Evolutionary conservation across 1,140 invertebrate genomes (phyloP).

Genomic region (Rhyzopertha dominica): DNA sequence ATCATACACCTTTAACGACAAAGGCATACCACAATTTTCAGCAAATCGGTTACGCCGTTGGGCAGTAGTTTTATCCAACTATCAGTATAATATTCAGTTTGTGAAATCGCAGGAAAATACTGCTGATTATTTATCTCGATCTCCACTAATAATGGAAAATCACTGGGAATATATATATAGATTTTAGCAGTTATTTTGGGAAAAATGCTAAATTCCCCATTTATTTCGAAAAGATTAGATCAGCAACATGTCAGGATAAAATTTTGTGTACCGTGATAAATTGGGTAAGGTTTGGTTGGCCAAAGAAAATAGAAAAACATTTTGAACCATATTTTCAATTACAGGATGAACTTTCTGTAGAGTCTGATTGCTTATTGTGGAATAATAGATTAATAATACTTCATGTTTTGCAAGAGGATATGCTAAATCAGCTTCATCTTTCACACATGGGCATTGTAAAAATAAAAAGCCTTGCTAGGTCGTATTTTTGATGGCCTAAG

Average conservation of each 20-base stretch:
- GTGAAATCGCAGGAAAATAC: constrained; percentile 15
- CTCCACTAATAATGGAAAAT: constrained; percentile 1
- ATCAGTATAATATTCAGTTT: constrained; percentile 16
- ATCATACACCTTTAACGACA: constrained; percentile 41
- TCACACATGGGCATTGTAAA: constrained; percentile 2
- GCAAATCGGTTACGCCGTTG: constrained; percentile 15
- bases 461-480: too few species aligned
- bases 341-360: background rate
- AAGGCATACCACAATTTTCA: constrained; percentile 22
- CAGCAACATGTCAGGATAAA: constrained; percentile 5
- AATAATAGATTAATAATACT: constrained; percentile 6
- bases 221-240: constrained; percentile 7
- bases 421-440: background rate
- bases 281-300: constrained; percentile 5
- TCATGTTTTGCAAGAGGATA: background rate
- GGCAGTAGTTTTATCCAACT: constrained; percentile 22
- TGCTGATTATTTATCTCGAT: constrained; percentile 9
- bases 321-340: background rate
- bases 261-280: background rate
- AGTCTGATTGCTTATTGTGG: constrained; percentile 3
- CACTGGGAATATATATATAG: background rate
- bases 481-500: too few species aligned
- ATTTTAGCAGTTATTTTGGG: constrained; percentile 3
- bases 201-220: constrained; percentile 9
- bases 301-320: background rate